phyloP scores from a whole-genome alignment of 2,888 invertebrate species.

The Leptogaster cylindrica region DNA sequence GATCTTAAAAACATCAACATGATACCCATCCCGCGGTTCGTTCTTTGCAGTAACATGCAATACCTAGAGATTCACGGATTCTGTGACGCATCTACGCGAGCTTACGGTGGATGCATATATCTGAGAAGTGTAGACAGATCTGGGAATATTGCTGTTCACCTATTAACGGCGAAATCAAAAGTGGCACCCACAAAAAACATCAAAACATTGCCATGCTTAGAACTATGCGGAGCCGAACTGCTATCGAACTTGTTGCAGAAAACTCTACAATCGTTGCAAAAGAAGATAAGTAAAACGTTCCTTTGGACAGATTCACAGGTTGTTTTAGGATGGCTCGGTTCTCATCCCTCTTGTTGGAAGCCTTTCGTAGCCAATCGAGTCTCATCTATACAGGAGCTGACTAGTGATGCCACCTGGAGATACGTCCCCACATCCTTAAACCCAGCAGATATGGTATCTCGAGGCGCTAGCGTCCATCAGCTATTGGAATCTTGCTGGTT shows the following conservation, averaged over 20 bases:
- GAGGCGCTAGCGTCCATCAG: no score
- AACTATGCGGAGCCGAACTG: no score
- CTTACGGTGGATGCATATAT: slow-evolving; percentile 28
- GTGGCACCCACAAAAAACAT: neutral
- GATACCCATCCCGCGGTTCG: neutral
- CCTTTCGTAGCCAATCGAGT: slow-evolving; percentile 21
- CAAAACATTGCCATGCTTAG: neutral
- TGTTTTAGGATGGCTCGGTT: no score
- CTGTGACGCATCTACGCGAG: slow-evolving; percentile 40
- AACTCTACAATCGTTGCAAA: no score
- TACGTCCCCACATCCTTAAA: slow-evolving; percentile 45
- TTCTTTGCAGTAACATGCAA: neutral
- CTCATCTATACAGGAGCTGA: slow-evolving; percentile 44
- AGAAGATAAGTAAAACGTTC: no score
- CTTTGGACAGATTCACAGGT: no score
- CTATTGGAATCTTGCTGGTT: neutral
- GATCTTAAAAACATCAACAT: neutral
- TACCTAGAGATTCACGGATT: slow-evolving; percentile 37
- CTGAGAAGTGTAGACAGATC: neutral
- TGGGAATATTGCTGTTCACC: neutral
- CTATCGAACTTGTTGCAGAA: no score
- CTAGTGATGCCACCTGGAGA: slow-evolving; percentile 38
- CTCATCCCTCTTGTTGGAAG: no score
- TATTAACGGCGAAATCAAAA: slow-evolving; percentile 12
- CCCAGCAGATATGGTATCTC: no score